Base-by-base conservation (phyloP, 2,888 invertebrate genomes). In the Hemithea aestivaria region DNA sequence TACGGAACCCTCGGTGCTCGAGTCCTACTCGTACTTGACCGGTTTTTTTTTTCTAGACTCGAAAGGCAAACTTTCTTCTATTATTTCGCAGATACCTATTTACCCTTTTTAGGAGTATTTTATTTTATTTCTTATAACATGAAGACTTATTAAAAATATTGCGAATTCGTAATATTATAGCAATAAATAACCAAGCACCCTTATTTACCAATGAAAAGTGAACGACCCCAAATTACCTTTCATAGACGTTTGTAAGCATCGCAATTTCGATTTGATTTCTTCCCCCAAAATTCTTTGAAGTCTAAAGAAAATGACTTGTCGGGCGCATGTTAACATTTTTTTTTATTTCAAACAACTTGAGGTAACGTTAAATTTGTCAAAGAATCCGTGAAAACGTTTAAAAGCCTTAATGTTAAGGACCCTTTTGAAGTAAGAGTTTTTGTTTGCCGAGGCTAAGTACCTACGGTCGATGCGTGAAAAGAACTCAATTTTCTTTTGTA, bases 341-440 rank as follows among this genome's bases (percentile, higher is more conserved):
- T 55, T 48, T 41, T 40, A 33, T 33, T 27, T 27, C 35, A 27
- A 40, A 45, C 45, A 21, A 36, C 40, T 41, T 40, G 33, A 45
- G 39, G 51, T 49, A 46, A 53, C 46, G 45, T 58, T 56, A 50
- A 52, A 48, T 48, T 55, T 45, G 48, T 52, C 49, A 48, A 55
- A 53, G 52, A 53, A 53, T 48, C 49, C 43, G 36, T 46, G 46
- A 48, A 51, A 52, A 48, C 48, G 51, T 50, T 54, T 48, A 16
- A 16, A 16, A 16, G 16, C 16, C 16, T 16, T 5, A 16, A 16
- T 16, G 16, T 16, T 16, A 45, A 37, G 31, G 36, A 35, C 23
- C 23, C 32, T 49, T 57, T 58, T 54, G 54, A 54, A 47, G 50
- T 45, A 10, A 6, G 31, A 29, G 20, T 39, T 39, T 35, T 27